Evolutionary conservation across 2,888 invertebrate species (phyloP).

Genomic region (Diogma glabrata): DNA sequence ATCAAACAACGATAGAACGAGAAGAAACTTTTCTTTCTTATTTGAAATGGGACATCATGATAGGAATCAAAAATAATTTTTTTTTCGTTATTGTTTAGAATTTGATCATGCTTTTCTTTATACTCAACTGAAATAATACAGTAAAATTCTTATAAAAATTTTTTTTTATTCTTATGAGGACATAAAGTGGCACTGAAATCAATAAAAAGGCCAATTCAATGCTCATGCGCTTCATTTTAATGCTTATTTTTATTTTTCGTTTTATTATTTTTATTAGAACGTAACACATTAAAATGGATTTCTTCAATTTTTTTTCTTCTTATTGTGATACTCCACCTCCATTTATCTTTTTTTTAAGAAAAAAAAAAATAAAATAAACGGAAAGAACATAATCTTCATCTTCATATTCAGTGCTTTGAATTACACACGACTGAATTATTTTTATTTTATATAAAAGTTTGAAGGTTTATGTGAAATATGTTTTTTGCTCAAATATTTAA

Average conservation of each 20-base stretch:
- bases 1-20: background rate
- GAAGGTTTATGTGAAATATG: no score
- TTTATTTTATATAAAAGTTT: no score
- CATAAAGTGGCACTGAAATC: conserved; percentile 22
- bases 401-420: no score
- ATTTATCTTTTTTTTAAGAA: no score
- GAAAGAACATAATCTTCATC: no score
- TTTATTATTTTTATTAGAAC: conserved; percentile 1
- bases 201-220: conserved; percentile 21
- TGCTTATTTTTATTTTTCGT: no score
- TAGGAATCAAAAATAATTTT: conserved; percentile 16
- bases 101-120: conserved; percentile 14
- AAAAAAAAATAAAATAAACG: no score
- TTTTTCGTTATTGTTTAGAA: conserved; percentile 17
- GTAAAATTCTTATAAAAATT: conserved; percentile 6
- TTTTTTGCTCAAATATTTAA: no score
- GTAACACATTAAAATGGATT: conserved; percentile 8
- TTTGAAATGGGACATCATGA: conserved; percentile 18
- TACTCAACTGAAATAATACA: conserved; percentile 3
- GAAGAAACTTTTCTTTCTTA: conserved; percentile 6
- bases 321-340: no score
- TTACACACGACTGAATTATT: no score
- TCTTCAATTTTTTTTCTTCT: conserved; percentile 3
- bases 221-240: conserved; percentile 21
- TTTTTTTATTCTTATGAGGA: conserved; percentile 17